Conservation (phyloP, 1,140 invertebrate genomes). For the Leptopilina clavipes region DNA sequence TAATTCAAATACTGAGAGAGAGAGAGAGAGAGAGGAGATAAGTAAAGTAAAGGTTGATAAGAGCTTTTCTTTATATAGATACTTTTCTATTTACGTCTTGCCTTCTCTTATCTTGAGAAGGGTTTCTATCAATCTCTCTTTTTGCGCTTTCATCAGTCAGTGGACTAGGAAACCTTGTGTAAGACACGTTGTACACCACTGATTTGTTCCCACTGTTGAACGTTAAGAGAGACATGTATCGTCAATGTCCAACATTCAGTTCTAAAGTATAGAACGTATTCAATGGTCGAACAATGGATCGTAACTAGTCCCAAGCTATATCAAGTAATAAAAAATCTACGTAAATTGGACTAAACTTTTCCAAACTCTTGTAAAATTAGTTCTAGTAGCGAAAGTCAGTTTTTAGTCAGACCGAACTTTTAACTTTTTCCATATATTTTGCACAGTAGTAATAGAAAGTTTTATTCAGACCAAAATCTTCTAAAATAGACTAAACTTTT, state of each 20-base stretch:
- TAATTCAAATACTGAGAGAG: too few relatives aligned
- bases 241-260: neutral
- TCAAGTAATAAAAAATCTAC: too few relatives aligned
- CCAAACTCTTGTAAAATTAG: too few relatives aligned
- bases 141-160: conserved; percentile 1
- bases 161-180: conserved; percentile 29
- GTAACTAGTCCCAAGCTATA: neutral
- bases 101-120: neutral
- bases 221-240: conserved; percentile 12
- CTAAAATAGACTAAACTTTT: too few relatives aligned
- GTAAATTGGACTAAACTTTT: too few relatives aligned
- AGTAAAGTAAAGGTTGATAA: neutral
- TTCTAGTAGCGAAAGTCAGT: too few relatives aligned
- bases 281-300: neutral
- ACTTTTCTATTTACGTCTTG: neutral
- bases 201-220: conserved; percentile 20
- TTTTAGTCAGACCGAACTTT: too few relatives aligned
- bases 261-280: conserved; percentile 5
- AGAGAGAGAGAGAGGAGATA: too few relatives aligned
- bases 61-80: neutral
- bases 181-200: conserved; percentile 29
- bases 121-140: conserved; percentile 34
- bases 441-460: too few relatives aligned
- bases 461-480: too few relatives aligned
- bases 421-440: too few relatives aligned